phyloP scores from a whole-genome alignment of 2,888 invertebrate genomes.

The Matsumyia berberina region DNA sequence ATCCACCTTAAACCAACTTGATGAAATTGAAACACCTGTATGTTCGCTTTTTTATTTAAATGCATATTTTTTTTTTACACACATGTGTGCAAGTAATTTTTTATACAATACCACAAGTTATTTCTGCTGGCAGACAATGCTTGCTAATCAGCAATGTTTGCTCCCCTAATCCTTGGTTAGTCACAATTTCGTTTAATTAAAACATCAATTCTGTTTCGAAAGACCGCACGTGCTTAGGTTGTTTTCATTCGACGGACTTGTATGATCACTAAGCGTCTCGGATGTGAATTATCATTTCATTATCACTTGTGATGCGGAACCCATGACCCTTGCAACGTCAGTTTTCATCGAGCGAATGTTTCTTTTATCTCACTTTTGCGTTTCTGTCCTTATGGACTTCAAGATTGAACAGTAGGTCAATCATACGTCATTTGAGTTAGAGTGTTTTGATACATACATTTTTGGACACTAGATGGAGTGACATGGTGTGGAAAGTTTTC shows the following conservation, averaged over 20 bases:
- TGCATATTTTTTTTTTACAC: too few species aligned
- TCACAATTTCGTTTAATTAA: neutral
- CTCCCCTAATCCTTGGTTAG: neutral
- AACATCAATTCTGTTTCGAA: neutral
- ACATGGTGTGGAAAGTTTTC: conserved; percentile 26
- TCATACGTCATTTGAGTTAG: neutral
- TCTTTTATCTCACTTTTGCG: neutral
- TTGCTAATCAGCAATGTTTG: neutral
- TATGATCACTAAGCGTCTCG: neutral
- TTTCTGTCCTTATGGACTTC: neutral
- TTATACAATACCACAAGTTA: neutral
- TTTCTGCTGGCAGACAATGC: neutral
- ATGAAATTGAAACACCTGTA: neutral
- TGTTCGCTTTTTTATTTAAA: neutral
- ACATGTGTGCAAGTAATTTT: neutral
- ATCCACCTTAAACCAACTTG: neutral
- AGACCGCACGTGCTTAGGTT: conserved; percentile 2
- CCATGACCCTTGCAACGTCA: conserved; percentile 7
- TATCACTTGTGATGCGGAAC: conserved; percentile 12
- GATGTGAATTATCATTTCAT: neutral
- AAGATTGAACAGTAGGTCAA: neutral
- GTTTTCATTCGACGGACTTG: neutral
- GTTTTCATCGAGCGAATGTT: neutral
- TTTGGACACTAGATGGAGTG: neutral
- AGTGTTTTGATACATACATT: neutral